Percentiles rank a stretch among this genome's conserved stretches.
Evolutionary conservation across 2,888 invertebrate species (phyloP).

Genomic region (Caradrina kadenii): DNA sequence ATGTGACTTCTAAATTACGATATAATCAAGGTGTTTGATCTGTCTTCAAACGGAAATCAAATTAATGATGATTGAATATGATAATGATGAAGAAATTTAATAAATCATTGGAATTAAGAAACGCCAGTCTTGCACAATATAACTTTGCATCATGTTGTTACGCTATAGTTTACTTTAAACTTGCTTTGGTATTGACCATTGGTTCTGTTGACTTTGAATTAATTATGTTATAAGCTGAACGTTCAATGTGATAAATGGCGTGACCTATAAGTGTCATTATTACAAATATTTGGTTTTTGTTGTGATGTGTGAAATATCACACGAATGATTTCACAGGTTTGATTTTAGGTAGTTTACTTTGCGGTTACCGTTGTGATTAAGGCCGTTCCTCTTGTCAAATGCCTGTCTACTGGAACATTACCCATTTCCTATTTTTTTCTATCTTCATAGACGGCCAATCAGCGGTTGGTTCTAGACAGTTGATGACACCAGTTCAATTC

Average conservation of each 20-base stretch:
- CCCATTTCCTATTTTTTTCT: neutral
- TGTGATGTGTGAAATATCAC: neutral
- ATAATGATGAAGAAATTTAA: slow-evolving; percentile 46
- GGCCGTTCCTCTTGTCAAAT: neutral
- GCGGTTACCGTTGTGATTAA: neutral
- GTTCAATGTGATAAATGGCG: slow-evolving; percentile 12
- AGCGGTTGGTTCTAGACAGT: neutral
- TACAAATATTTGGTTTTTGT: slow-evolving; percentile 18
- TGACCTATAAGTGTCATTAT: slow-evolving; percentile 8
- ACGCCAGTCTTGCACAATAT: slow-evolving; percentile 39
- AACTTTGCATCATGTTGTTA: slow-evolving; percentile 51
- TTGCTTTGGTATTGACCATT: slow-evolving; percentile 36
- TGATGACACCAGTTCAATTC: neutral
- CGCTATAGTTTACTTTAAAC: slow-evolving; percentile 52
- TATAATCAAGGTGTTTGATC: slow-evolving; percentile 20
- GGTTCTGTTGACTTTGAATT: slow-evolving; percentile 50
- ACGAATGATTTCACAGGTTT: neutral
- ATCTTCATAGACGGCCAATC: neutral
- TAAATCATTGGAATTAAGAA: slow-evolving; percentile 33
- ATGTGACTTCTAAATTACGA: slow-evolving; percentile 12
- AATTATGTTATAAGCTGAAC: slow-evolving; percentile 32
- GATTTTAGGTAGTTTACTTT: neutral
- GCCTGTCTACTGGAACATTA: neutral
- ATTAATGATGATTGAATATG: slow-evolving; percentile 36
- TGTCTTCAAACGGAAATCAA: slow-evolving; percentile 21